Conservation (phyloP, 2,888 invertebrate species). For the Chrysolina americana region DNA sequence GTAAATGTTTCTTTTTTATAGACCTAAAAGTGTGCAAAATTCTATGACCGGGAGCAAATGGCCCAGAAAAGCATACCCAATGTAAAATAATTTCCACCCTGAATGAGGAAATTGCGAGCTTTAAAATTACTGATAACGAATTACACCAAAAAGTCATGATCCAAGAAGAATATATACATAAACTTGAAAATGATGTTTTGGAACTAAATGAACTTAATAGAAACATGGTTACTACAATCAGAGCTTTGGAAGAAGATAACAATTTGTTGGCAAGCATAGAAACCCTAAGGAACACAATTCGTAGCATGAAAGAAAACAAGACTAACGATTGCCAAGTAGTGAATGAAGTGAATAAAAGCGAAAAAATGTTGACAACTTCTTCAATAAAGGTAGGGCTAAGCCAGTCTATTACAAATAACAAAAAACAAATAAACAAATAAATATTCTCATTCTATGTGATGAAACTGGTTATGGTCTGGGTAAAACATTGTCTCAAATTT, state of each 20-base stretch:
- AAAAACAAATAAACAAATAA: too few species aligned
- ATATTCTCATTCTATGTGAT: too few species aligned
- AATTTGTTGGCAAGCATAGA: background rate
- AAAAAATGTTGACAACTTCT: too few species aligned
- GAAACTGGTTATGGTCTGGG: too few species aligned
- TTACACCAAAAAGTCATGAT: background rate
- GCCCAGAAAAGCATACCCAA: background rate
- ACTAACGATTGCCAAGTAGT: background rate
- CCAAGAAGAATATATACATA: conserved; percentile 3
- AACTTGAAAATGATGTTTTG: conserved; percentile 8
- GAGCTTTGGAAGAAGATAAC: conserved; percentile 26
- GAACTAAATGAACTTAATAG: conserved; percentile 19
- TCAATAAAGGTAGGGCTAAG: too few species aligned
- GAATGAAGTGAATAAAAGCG: background rate
- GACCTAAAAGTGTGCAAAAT: too few species aligned
- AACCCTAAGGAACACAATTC: background rate
- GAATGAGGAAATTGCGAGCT: background rate
- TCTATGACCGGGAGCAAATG: too few species aligned
- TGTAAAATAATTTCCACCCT: background rate
- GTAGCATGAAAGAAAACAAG: background rate
- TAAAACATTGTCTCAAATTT: too few species aligned
- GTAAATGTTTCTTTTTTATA: too few species aligned
- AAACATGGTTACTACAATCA: background rate
- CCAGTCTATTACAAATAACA: too few species aligned
- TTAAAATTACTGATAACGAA: background rate